Percentiles rank a stretch among this genome's conserved stretches.
These are phyloP conservation scores for Misgurnus mizolepis DNA, from an alignment of 2,113 vertebrate genomes.

Conservation along the genomic window DNA sequence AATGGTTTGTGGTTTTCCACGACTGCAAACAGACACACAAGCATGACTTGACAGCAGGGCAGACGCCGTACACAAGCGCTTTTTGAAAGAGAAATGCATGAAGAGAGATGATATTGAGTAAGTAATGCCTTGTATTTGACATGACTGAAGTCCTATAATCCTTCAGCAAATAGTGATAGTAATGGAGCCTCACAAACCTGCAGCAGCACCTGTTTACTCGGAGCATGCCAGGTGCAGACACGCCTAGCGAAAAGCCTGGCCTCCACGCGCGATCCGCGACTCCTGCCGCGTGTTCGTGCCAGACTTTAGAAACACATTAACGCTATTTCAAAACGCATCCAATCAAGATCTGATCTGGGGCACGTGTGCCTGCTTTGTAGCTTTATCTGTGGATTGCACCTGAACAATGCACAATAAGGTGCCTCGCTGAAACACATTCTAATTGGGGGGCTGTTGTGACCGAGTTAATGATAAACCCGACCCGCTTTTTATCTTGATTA, in stretches of 20 bases:
- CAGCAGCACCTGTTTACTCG: slow-evolving; percentile 73
- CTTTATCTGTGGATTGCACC: slow-evolving; percentile 42
- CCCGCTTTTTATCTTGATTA: slow-evolving; percentile 73
- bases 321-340: slow-evolving; percentile 25
- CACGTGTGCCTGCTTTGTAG: slow-evolving; percentile 29
- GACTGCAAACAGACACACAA: slow-evolving; percentile 81
- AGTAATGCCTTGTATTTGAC: slow-evolving; percentile 66
- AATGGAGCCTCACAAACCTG: slow-evolving; percentile 65
- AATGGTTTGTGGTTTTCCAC: slow-evolving; percentile 82
- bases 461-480: slow-evolving; percentile 75
- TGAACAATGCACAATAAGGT: slow-evolving; percentile 59
- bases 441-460: slow-evolving; percentile 46
- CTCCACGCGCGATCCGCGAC: slow-evolving; percentile 21
- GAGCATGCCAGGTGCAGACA: slow-evolving; percentile 72
- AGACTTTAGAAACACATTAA: slow-evolving; percentile 54
- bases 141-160: slow-evolving; percentile 72
- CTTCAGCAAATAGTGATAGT: slow-evolving; percentile 73
- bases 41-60: slow-evolving; percentile 55
- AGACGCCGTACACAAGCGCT: neutral
- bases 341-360: slow-evolving; percentile 28
- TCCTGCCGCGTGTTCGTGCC: slow-evolving; percentile 41
- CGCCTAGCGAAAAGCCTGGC: slow-evolving; percentile 33
- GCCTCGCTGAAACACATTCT: slow-evolving; percentile 45
- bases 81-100: slow-evolving; percentile 6
- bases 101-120: slow-evolving; percentile 46